Conservation (phyloP, 2,113 vertebrate genomes). For the Leucopsar rothschildi region DNA sequence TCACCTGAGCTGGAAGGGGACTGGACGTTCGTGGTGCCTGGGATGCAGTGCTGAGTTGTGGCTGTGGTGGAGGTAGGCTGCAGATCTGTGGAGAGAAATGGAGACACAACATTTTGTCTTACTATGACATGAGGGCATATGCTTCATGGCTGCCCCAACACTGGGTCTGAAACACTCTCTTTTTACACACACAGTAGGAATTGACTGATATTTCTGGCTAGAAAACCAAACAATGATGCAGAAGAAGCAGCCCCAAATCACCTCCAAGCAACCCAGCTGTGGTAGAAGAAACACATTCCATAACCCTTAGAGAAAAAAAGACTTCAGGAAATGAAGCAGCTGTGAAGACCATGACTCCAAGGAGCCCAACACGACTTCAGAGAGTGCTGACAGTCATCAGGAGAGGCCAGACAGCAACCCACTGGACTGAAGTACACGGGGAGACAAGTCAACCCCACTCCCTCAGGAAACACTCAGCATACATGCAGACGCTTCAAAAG, state of each 20-base stretch:
- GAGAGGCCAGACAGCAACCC: background rate
- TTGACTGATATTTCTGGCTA: background rate
- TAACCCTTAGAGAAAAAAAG: background rate
- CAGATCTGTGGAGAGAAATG: conserved; percentile 15
- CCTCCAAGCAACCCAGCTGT: background rate
- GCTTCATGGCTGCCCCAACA: background rate
- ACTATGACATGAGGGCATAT: background rate
- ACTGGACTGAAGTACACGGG: background rate
- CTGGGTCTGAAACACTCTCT: background rate
- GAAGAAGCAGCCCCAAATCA: background rate
- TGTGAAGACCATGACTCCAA: background rate
- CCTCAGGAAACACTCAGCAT: background rate
- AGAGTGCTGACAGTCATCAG: background rate
- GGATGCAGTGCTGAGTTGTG: conserved; percentile 52
- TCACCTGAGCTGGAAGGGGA: conserved; percentile 67
- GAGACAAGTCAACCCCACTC: accelerated
- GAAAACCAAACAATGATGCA: background rate
- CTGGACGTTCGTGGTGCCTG: conserved; percentile 60
- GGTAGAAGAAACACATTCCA: background rate
- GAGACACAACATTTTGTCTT: background rate
- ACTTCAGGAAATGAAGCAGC: background rate
- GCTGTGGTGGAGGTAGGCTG: conserved; percentile 61
- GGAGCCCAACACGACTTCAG: background rate
- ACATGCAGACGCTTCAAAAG: background rate
- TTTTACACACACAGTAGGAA: background rate